These are phyloP conservation scores for Odobenus rosmarus DNA, from an alignment of 2,113 vertebrate species.

Conservation along the genomic window DNA sequence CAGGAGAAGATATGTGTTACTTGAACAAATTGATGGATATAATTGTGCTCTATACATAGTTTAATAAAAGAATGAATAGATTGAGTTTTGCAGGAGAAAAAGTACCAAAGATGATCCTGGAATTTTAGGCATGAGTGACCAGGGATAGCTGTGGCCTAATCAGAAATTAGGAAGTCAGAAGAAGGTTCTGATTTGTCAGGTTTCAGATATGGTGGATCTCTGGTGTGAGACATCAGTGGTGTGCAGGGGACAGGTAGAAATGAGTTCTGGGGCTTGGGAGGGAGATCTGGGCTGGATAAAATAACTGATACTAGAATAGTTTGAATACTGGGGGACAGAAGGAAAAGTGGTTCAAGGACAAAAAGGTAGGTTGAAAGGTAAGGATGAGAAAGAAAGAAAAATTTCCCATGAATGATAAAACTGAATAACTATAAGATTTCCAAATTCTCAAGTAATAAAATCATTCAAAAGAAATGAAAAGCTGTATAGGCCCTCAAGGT, in stretches of 20 bases:
- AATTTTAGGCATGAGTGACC: background rate
- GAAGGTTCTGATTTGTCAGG: background rate
- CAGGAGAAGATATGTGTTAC: background rate
- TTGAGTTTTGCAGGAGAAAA: background rate
- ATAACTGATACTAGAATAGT: background rate
- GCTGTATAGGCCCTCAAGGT: conserved; percentile 73
- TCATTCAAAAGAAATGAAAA: conserved; percentile 60
- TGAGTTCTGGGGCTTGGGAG: background rate
- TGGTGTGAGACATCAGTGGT: background rate
- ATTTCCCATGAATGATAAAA: conserved; percentile 69
- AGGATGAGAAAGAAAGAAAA: background rate
- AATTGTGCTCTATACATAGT: background rate
- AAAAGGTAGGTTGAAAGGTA: background rate
- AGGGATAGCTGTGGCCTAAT: background rate
- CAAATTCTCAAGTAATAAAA: conserved; percentile 73
- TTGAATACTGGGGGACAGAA: background rate
- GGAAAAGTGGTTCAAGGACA: conserved; percentile 13
- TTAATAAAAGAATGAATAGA: background rate
- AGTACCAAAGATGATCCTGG: background rate
- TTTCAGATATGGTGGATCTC: background rate
- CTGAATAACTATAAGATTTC: conserved; percentile 55
- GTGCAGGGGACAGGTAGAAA: background rate
- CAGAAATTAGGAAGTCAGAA: background rate
- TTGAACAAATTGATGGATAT: background rate
- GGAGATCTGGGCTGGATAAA: background rate